These are phyloP conservation scores for Lasaia peninsularis DNA, from an alignment of 1,140 invertebrate genomes.

Conservation along the genomic window DNA sequence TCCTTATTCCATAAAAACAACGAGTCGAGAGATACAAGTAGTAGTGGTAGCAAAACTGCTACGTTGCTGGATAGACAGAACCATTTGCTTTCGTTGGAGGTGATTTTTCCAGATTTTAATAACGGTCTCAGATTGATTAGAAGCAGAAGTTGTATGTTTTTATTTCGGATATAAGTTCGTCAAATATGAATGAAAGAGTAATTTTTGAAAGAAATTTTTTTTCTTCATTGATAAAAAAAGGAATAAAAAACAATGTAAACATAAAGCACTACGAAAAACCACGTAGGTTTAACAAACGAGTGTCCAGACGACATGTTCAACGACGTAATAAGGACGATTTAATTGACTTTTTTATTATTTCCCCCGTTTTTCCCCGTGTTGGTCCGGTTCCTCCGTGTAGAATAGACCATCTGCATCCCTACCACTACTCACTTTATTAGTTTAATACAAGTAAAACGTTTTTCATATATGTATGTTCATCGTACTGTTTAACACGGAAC, in stretches of 20 bases:
- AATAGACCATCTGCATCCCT: too few relatives aligned
- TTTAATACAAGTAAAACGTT: too few relatives aligned
- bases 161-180: background rate
- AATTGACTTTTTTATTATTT: too few relatives aligned
- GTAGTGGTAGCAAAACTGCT: conserved; percentile 52
- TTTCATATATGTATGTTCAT: too few relatives aligned
- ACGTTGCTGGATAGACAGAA: conserved; percentile 56
- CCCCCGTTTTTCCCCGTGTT: too few relatives aligned
- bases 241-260: background rate
- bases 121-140: conserved; percentile 52
- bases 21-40: conserved; percentile 10
- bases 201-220: background rate
- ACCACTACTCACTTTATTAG: too few relatives aligned
- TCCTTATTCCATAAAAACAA: too few relatives aligned
- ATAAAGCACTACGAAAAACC: background rate
- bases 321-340: too few relatives aligned
- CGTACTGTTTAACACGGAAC: too few relatives aligned
- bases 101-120: conserved; percentile 62
- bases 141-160: conserved; percentile 32
- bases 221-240: background rate
- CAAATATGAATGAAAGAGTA: background rate
- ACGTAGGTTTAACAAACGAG: too few relatives aligned
- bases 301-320: too few relatives aligned
- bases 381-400: too few relatives aligned
- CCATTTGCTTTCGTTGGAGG: conserved; percentile 52